Base-by-base conservation (phyloP, 2,888 invertebrate species). In the Punctoribates punctum region DNA sequence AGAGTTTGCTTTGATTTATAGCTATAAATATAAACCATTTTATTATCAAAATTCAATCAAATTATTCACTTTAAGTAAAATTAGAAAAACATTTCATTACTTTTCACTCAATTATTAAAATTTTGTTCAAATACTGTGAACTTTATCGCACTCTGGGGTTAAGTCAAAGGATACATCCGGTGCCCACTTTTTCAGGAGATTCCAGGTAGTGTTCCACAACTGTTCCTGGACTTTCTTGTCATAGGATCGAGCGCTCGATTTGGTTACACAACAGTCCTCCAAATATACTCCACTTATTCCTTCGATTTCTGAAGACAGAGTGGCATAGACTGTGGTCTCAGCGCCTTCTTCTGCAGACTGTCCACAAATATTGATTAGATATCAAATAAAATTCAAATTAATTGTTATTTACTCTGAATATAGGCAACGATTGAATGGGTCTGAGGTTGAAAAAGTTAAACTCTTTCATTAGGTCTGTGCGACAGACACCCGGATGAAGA, bases 401-500 rank as follows among this genome's bases (percentile, higher is more conserved):
- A 51, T 25, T 29, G 17, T 25, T 3, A 23, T 27, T 75, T 54
- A 75, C 75, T 20, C 75, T 46, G 48, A 75, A 75, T 72, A 75
- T 54, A 25, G 75, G 75, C 9, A 46, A n/a, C 17, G 67, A 65
- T 51, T 67, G 75, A 46, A 75, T 75, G 9, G 70, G 54, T 34
- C 57, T 46, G 25, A 75, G 29, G 17, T 67, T 73, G 29, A 75
- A 70, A 27, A 75, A 75, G 46, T 75, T 75, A 38, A 75, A 75
- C 29, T 38, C 57, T 27, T 75, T 60, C 75, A 75, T 75, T 20
- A 75, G 27, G 79, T 92, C 92, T 0, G 94, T 94, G 82, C 90
- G 87, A 0, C 93, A 92, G 74, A 95, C 87, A 46, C 95, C 95
- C 0, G 96, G 95, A 85, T 96, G 95, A 3, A 93, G 90, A 0